Percentiles rank a stretch among this genome's conserved stretches.
These are phyloP conservation scores for Amphiprion percula DNA, from an alignment of 2,113 vertebrate species.

Conservation along the genomic window DNA sequence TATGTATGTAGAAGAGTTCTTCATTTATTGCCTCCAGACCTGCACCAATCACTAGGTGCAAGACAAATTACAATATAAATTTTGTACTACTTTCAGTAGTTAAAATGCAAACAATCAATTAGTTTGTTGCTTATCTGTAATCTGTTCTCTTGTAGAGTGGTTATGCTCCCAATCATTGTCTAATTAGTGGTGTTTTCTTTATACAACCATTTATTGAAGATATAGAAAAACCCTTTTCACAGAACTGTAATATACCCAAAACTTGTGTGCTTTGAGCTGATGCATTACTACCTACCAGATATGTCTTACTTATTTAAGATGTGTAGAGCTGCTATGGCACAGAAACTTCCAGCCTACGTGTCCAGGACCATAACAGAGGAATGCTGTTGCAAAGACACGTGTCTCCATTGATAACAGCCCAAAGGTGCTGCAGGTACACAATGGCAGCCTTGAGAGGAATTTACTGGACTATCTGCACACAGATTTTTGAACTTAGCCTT, in stretches of 20 bases:
- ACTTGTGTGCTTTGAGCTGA: too few relatives aligned
- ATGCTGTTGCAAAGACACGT: constrained; percentile 43
- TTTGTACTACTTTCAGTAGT: too few relatives aligned
- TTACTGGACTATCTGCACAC: constrained; percentile 40
- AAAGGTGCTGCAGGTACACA: constrained; percentile 53
- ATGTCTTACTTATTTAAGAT: background rate
- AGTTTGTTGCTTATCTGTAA: too few relatives aligned
- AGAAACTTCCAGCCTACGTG: background rate
- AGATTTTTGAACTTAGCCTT: constrained; percentile 19
- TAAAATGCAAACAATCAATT: too few relatives aligned
- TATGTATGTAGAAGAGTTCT: too few relatives aligned
- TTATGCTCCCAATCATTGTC: background rate
- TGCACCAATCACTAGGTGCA: too few relatives aligned
- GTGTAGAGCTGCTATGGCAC: background rate
- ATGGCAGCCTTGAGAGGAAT: constrained; percentile 34
- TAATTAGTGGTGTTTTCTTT: background rate
- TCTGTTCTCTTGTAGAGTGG: background rate
- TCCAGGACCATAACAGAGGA: constrained; percentile 10
- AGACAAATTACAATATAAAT: too few relatives aligned
- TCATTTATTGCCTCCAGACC: too few relatives aligned
- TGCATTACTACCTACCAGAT: too few relatives aligned
- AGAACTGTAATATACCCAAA: too few relatives aligned
- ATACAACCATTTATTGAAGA: too few relatives aligned
- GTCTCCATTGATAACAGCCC: constrained; percentile 57
- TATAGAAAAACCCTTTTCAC: too few relatives aligned